phyloP scores from a whole-genome alignment of 2,888 invertebrate species.

The Aphrophora alni region DNA sequence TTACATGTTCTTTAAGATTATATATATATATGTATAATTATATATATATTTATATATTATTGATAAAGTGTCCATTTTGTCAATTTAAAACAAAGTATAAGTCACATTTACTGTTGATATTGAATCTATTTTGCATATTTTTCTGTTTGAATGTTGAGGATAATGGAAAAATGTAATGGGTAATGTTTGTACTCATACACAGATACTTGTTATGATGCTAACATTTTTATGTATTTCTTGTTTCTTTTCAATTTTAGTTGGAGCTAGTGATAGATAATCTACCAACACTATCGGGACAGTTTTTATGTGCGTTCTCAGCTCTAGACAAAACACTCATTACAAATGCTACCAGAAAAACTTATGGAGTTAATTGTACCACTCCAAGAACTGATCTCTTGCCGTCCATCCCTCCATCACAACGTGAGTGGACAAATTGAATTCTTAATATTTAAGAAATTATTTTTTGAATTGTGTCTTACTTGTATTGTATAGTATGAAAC shows the following conservation, averaged over 20 bases:
- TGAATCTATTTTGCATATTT: too few relatives aligned
- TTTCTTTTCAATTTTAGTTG: conserved; percentile 64
- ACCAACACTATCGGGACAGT: conserved; percentile 87
- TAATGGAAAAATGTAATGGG: too few relatives aligned
- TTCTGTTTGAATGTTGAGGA: too few relatives aligned
- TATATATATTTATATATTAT: too few relatives aligned
- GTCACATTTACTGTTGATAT: too few relatives aligned
- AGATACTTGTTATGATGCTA: background rate
- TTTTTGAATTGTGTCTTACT: background rate
- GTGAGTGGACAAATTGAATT: conserved; percentile 61
- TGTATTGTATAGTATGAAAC: conserved; percentile 2
- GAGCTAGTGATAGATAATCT: conserved; percentile 95
- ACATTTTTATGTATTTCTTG: conserved; percentile 45
- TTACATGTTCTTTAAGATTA: too few relatives aligned
- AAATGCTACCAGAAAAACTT: conserved; percentile 87
- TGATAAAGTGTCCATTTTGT: too few relatives aligned
- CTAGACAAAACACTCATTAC: conserved; percentile 89
- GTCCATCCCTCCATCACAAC: conserved; percentile 89
- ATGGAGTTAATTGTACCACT: conserved; percentile 94
- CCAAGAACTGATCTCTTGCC: conserved; percentile 93
- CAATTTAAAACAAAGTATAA: too few relatives aligned
- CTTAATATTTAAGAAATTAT: background rate
- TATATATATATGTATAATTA: too few relatives aligned
- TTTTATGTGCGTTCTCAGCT: conserved; percentile 93
- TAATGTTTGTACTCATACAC: too few relatives aligned